phyloP scores from a whole-genome alignment of 2,797 vertebrate genomes.

The Tenualosa ilisha region DNA sequence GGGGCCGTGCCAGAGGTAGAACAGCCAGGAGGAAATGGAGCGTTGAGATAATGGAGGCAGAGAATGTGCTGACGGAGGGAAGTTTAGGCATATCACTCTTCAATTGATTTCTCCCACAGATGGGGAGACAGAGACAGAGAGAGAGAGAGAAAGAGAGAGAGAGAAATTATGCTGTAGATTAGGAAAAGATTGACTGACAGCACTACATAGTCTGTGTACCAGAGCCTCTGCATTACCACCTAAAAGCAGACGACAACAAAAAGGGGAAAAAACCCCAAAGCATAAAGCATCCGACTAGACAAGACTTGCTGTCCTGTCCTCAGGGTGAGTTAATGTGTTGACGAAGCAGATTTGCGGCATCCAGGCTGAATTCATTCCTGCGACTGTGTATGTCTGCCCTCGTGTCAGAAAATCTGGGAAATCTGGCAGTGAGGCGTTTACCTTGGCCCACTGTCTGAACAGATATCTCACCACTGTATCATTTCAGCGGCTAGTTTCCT shows the following conservation, averaged over 20 bases:
- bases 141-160: neutral
- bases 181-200: conserved; percentile 5
- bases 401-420: neutral
- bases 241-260: neutral
- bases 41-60: conserved; percentile 6
- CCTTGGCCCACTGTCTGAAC: neutral
- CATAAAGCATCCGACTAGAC: neutral
- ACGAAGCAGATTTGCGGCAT: neutral
- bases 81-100: neutral
- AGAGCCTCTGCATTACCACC: neutral
- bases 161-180: neutral
- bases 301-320: neutral
- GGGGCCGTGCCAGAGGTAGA: neutral
- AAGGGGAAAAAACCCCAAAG: neutral
- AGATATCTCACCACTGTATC: neutral
- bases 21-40: neutral
- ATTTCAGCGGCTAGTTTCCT: neutral
- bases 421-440: neutral
- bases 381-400: neutral
- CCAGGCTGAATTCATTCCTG: neutral
- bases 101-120: conserved; percentile 18
- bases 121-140: neutral
- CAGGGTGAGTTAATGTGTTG: conserved; percentile 13
- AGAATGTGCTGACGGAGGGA: conserved; percentile 10
- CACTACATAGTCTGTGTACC: neutral